Conservation (phyloP, 2,888 invertebrate genomes). For the Xanthia icteritia region DNA sequence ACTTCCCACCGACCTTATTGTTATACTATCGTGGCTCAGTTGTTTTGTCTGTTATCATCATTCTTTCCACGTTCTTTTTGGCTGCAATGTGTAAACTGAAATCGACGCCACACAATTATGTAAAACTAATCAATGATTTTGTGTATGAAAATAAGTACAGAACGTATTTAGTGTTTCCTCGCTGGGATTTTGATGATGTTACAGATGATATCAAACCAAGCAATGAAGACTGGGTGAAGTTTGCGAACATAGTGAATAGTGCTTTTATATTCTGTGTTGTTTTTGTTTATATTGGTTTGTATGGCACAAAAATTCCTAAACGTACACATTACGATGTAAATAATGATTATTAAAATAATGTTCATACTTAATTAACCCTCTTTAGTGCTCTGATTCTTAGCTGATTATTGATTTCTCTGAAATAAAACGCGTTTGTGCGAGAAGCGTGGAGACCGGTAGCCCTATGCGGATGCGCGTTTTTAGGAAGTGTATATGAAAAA, state of each 20-base stretch:
- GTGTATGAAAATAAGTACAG: conserved; percentile 59
- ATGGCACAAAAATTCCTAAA: conserved; percentile 66
- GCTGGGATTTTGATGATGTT: conserved; percentile 60
- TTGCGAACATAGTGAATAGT: conserved; percentile 71
- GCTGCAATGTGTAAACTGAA: conserved; percentile 59
- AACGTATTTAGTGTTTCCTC: conserved; percentile 65
- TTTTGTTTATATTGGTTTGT: conserved; percentile 68
- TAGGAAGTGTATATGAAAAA: not conserved
- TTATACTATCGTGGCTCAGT: conserved; percentile 72
- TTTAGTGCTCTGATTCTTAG: too few relatives aligned
- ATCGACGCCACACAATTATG: conserved; percentile 57
- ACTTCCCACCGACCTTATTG: conserved; percentile 69
- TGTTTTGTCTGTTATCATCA: conserved; percentile 62
- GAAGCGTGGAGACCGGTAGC: not conserved
- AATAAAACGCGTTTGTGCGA: not conserved
- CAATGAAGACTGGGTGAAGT: conserved; percentile 66
- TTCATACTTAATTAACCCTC: too few relatives aligned
- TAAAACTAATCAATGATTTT: conserved; percentile 65
- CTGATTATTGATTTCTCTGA: not conserved
- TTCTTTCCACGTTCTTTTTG: conserved; percentile 68
- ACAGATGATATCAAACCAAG: conserved; percentile 29
- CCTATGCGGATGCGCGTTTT: not conserved
- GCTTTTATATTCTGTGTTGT: conserved; percentile 55
- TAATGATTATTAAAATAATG: not conserved
- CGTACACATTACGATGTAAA: not conserved